These are phyloP conservation scores for Darevskia mixta DNA, from an alignment of 2,797 vertebrate species.

Conservation along the genomic window DNA sequence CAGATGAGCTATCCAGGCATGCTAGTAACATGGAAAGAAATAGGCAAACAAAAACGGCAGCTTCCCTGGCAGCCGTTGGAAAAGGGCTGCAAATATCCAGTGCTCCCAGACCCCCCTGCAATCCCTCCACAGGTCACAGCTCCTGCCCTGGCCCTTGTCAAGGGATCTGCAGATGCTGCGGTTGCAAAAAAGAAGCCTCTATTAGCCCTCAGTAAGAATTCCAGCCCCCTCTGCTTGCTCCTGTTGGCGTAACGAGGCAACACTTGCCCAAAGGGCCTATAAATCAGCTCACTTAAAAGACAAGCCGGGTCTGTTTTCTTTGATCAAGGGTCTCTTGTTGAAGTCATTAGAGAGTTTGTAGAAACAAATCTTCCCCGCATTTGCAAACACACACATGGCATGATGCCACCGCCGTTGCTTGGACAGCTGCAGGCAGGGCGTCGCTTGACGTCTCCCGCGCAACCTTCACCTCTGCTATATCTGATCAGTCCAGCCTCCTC, in stretches of 20 bases:
- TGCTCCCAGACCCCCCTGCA: no score
- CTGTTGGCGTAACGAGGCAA: background rate
- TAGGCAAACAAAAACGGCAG: no score
- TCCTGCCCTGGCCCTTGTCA: background rate
- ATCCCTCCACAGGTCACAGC: background rate
- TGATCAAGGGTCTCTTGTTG: conserved; percentile 16
- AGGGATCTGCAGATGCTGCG: background rate
- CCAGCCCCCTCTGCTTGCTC: background rate
- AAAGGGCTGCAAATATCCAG: no score
- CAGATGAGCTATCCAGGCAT: no score
- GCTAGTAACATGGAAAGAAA: no score
- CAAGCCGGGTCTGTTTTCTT: conserved; percentile 16
- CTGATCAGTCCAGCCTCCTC: background rate
- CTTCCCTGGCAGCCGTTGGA: no score
- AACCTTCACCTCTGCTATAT: background rate
- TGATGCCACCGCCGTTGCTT: conserved; percentile 48
- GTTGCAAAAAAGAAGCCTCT: background rate
- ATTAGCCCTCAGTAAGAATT: background rate
- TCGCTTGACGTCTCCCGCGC: background rate
- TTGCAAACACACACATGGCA: conserved; percentile 44
- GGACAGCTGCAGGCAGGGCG: conserved; percentile 25
- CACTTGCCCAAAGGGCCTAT: background rate
- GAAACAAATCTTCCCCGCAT: conserved; percentile 45
- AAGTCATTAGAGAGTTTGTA: background rate
- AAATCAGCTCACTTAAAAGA: conserved; percentile 5